A percentile compares a stretch with the other conserved stretches of the same genome.
phyloP scores from a whole-genome alignment of 2,888 invertebrate species.

The Mythimna pallens region DNA sequence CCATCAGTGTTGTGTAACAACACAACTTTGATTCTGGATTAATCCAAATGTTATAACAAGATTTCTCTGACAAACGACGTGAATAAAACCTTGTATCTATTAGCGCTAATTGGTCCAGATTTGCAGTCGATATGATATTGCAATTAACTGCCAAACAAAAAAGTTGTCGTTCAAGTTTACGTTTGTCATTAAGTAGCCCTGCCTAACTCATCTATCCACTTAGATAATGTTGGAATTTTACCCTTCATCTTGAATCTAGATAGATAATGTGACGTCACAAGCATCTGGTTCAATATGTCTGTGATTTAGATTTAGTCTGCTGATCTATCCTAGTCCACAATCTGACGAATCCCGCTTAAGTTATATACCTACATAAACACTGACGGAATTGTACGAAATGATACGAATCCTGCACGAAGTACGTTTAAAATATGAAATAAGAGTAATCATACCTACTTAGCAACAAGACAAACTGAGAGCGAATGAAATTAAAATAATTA shows the following conservation, averaged over 20 bases:
- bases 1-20: not conserved
- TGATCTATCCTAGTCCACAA: conserved; percentile 1
- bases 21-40: not conserved
- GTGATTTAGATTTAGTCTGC: not conserved
- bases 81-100: not conserved
- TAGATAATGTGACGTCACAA: not conserved
- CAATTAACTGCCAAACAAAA: not conserved
- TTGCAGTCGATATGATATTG: not conserved
- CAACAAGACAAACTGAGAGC: conserved; percentile 11
- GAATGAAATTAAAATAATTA: conserved; percentile 27
- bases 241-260: not conserved
- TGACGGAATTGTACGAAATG: not conserved
- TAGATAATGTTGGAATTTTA: not conserved
- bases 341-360: not conserved
- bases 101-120: not conserved
- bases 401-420: not conserved
- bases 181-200: not conserved
- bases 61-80: not conserved
- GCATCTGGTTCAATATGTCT: not conserved
- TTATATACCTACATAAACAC: not conserved
- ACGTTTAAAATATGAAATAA: not conserved
- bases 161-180: not conserved
- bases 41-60: not conserved
- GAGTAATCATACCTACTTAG: not conserved
- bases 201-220: not conserved